Evolutionary conservation across 2,113 vertebrate species (phyloP), one percentile per base, ranked within the genome.

Genomic region (Microcebus jonahi): DNA sequence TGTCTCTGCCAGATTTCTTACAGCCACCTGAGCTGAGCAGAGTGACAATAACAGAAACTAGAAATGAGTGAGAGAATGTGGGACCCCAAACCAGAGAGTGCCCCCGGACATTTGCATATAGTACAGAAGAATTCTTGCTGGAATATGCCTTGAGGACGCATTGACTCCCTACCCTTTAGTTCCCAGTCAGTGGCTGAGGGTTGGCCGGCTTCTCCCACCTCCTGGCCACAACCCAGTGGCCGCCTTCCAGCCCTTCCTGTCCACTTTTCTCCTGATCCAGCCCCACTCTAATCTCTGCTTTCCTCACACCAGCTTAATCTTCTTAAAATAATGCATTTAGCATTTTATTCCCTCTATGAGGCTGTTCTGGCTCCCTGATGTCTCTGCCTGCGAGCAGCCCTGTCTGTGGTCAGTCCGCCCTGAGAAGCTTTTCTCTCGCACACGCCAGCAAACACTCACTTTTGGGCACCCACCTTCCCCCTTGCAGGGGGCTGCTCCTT

Each of bases 391-490:
- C 7, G 5, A 2, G 50, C 23, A 55, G 79, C 31, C 75, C 45
- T 18, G 21, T 31, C 36, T 2, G 0, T 50, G 70, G n/a, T 36
- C 76, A 48, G 45, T 55, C 76, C 0, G 0, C 29, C 63, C 50
- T 6, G 1, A 3, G 0, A 39, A 31, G 15, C 18, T 15, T 18
- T 14, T 6, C 65, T 48, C 57, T 53, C 25, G 23, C 25, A 4
- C 10, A 8, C 61, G 48, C 63, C 42, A 42, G 11, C 48, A 14
- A 42, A 18, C 29, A 20, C 10, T 29, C 18, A 1, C 8, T 45
- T 13, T 2, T 20, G 9, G 1, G 65, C 2, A 0, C 4, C 53
- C 1, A 1, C 36, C 68, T 67, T 27, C 82, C 53, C 45, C 61
- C 36, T 55, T 4, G 6, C 31, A 29, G 23, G 4, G 55, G 34